Evolutionary conservation across 1,140 invertebrate species (phyloP), one percentile per base, ranked within the genome.

Genomic region (Glossosoma conforme): DNA sequence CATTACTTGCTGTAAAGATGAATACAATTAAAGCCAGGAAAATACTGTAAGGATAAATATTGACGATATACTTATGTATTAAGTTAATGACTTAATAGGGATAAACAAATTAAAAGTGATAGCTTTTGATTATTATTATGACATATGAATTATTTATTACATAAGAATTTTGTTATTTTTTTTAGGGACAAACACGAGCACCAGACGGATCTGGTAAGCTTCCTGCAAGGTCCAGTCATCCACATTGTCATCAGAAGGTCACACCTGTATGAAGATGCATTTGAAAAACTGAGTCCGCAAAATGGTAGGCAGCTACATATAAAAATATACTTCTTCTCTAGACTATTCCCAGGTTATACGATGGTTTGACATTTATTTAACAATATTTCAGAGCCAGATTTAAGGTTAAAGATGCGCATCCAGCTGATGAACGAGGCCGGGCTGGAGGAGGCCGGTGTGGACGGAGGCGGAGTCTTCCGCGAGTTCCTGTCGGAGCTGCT

Each of bases 201-300:
- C 58, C 88, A 91, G 65, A 83, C 83, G 9, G 81, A 87, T 45
- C 62, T 83, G 19, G 75, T 80, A 1, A 81, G 86, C 47, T 89
- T 90, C 62, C 75, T 88, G 55, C 81, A 84, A 51, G 86, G 86
- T 0, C 81, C 86, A 0, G 77, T 79, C 17, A 91, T 93, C 44
- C 80, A 84, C 57, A 80, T 97, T 2, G 82, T 83, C 13, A 87
- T 97, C 2, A 75, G 95, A 38, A 76, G 96, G 44, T 90, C 89
- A 61, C 93, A 95, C 73, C 76, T 98, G 0, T 98, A 98, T 68
- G 96, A 98, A 73, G 96, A 98, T 75, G 92, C 95, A 0, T 97
- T 93, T 69, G 92, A 95, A 20, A 95, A 95, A 69, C 70, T 98
- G 0, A 91, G 91, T 3, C 79, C 79, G 1, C 88, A 93, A 61